A percentile compares a stretch with the other conserved stretches of the same genome.
phyloP scores from a whole-genome alignment of 2,888 invertebrate species.

The Thera britannica region DNA sequence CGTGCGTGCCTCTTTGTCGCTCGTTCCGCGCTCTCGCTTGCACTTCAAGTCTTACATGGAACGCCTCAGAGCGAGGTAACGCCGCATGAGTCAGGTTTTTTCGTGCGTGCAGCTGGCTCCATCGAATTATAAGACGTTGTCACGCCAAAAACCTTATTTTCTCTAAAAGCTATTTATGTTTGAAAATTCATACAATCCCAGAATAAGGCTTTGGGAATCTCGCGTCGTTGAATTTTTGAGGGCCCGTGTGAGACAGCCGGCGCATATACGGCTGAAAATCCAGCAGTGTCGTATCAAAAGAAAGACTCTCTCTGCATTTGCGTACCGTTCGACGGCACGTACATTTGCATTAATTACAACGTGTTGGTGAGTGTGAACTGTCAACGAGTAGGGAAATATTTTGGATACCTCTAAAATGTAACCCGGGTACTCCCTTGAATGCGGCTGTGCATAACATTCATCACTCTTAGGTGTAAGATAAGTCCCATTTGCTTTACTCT shows the following conservation, averaged over 20 bases:
- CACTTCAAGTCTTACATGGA: too few relatives aligned
- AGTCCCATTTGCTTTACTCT: too few relatives aligned
- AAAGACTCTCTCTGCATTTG: constrained; percentile 44
- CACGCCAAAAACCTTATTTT: too few relatives aligned
- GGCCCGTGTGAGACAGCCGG: constrained; percentile 63
- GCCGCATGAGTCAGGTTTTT: too few relatives aligned
- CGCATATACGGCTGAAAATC: constrained; percentile 71
- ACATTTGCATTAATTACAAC: constrained; percentile 44
- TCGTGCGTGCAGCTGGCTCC: too few relatives aligned
- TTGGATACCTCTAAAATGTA: background rate
- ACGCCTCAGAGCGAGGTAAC: too few relatives aligned
- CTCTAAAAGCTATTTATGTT: too few relatives aligned
- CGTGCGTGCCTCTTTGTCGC: too few relatives aligned
- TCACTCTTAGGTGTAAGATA: too few relatives aligned
- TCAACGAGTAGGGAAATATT: constrained; percentile 8
- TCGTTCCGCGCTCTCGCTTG: too few relatives aligned
- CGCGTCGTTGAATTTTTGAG: constrained; percentile 77
- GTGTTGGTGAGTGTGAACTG: constrained; percentile 29
- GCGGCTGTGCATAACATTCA: too few relatives aligned
- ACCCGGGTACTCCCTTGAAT: background rate
- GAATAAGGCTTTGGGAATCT: constrained; percentile 59
- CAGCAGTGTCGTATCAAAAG: constrained; percentile 66
- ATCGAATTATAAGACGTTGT: too few relatives aligned
- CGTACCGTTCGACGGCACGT: constrained; percentile 35
- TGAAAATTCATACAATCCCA: constrained; percentile 30